phyloP scores from a whole-genome alignment of 2,113 vertebrate genomes.

The Myrmecobius fasciatus region DNA sequence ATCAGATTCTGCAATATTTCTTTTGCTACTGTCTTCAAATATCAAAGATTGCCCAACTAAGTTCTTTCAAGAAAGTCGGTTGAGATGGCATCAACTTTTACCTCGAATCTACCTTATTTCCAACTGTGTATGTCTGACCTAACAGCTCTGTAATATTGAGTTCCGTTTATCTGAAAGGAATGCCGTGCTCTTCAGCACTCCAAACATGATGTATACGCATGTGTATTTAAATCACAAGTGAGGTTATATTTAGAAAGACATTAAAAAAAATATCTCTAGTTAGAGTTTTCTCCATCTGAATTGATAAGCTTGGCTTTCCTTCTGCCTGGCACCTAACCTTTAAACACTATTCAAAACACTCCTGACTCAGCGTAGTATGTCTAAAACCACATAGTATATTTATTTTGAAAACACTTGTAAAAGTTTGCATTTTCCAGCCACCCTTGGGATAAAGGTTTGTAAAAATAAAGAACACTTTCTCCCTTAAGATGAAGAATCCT shows the following conservation, averaged over 20 bases:
- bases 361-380: slow-evolving; percentile 80
- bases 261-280: neutral
- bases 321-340: slow-evolving; percentile 78
- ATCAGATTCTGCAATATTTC: slow-evolving; percentile 55
- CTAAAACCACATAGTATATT: slow-evolving; percentile 87
- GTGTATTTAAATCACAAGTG: slow-evolving; percentile 31
- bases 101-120: slow-evolving; percentile 69
- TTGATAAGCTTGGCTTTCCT: slow-evolving; percentile 74
- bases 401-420: slow-evolving; percentile 97
- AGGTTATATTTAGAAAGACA: slow-evolving; percentile 47
- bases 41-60: slow-evolving; percentile 67
- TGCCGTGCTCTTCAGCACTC: slow-evolving; percentile 44
- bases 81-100: slow-evolving; percentile 66
- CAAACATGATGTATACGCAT: slow-evolving; percentile 17
- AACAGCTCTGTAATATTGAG: slow-evolving; percentile 16
- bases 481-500: slow-evolving; percentile 88
- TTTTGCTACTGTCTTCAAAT: slow-evolving; percentile 54
- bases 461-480: slow-evolving; percentile 89
- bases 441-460: slow-evolving; percentile 86
- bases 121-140: slow-evolving; percentile 64
- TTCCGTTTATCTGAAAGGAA: slow-evolving; percentile 41
- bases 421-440: slow-evolving; percentile 90
- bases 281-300: slow-evolving; percentile 73
- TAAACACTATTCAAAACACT: slow-evolving; percentile 76
- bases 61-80: slow-evolving; percentile 50